A percentile compares a stretch with the other conserved stretches of the same genome.
These are phyloP conservation scores for Saguinus oedipus DNA, from an alignment of 2,797 vertebrate species.

Conservation along the genomic window DNA sequence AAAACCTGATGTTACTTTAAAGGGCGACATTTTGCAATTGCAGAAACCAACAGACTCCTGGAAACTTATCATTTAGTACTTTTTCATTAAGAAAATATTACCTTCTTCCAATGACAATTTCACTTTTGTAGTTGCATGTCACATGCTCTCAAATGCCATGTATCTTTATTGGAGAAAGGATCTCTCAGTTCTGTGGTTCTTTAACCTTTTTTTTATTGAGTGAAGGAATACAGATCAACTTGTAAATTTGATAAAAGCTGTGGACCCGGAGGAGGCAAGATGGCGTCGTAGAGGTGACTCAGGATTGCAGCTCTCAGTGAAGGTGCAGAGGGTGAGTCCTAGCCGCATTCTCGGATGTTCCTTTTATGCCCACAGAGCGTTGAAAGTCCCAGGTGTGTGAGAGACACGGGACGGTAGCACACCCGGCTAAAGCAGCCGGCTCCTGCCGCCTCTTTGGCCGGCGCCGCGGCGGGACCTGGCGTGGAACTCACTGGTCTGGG, in stretches of 20 bases:
- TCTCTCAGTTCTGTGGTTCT: not conserved
- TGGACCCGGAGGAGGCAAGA: too few relatives aligned
- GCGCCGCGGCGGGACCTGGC: too few relatives aligned
- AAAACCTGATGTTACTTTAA: not conserved
- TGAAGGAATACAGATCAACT: not conserved
- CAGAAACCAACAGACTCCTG: not conserved
- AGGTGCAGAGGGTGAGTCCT: too few relatives aligned
- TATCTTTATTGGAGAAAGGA: not conserved
- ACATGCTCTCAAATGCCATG: not conserved
- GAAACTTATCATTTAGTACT: not conserved
- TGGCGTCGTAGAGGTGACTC: too few relatives aligned
- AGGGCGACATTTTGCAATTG: not conserved
- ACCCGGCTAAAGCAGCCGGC: too few relatives aligned
- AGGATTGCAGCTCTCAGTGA: too few relatives aligned
- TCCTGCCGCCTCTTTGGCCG: too few relatives aligned
- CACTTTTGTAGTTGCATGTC: not conserved
- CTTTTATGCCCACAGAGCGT: too few relatives aligned
- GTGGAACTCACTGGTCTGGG: too few relatives aligned
- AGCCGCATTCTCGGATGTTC: too few relatives aligned
- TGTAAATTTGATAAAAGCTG: not conserved
- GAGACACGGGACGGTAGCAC: too few relatives aligned
- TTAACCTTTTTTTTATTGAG: not conserved
- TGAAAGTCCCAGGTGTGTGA: too few relatives aligned
- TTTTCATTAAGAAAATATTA: not conserved
- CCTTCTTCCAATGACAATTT: not conserved